These are phyloP conservation scores for Sebastes schlegelii DNA, from an alignment of 2,113 vertebrate genomes.

Conservation along the genomic window DNA sequence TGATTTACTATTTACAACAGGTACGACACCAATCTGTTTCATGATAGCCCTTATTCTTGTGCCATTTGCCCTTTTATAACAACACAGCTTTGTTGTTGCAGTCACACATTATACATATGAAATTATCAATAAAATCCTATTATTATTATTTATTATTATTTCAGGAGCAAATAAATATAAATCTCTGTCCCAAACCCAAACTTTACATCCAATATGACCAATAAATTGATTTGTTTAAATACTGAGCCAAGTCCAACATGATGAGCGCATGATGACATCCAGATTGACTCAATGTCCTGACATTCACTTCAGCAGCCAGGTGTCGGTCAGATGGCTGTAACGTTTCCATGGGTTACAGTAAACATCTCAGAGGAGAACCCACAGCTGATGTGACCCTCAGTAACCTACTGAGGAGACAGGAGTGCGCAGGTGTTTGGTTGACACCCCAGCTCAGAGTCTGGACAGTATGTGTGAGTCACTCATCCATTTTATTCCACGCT, in stretches of 20 bases:
- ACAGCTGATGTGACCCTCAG: constrained; percentile 23
- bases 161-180: not conserved
- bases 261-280: not conserved
- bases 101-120: not conserved
- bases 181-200: not conserved
- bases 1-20: not conserved
- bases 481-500: constrained; percentile 46
- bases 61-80: not conserved
- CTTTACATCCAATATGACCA: not conserved
- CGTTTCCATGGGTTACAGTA: constrained; percentile 5
- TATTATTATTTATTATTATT: not conserved
- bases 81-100: not conserved
- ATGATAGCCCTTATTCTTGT: too few relatives aligned
- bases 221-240: not conserved
- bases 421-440: constrained; percentile 34
- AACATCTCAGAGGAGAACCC: constrained; percentile 17
- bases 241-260: not conserved
- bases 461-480: constrained; percentile 32
- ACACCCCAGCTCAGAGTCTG: constrained; percentile 26
- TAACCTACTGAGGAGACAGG: constrained; percentile 21
- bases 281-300: not conserved
- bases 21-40: not conserved
- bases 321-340: not conserved
- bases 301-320: constrained; percentile 3
- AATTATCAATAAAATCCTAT: not conserved